These are phyloP conservation scores for Spodoptera exigua DNA, from an alignment of 2,888 invertebrate species.

Conservation along the genomic window DNA sequence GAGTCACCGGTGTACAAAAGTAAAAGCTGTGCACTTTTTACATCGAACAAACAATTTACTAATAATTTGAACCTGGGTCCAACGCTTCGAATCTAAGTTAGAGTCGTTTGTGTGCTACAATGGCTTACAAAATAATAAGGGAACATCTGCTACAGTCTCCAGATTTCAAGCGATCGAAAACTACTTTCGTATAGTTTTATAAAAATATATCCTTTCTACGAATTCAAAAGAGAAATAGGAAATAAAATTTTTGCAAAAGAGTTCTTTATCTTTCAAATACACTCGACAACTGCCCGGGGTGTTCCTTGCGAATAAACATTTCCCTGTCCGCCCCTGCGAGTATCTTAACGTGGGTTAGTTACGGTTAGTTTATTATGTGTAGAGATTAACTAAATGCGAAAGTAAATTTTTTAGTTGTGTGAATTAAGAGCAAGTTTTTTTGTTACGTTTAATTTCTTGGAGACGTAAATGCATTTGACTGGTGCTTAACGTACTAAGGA, in stretches of 20 bases:
- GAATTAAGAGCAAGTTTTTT: background rate
- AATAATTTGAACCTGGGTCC: too few relatives aligned
- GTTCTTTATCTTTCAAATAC: conserved; percentile 54
- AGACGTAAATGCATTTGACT: too few relatives aligned
- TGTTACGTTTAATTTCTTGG: background rate
- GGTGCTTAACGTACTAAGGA: too few relatives aligned
- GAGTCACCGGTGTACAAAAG: too few relatives aligned
- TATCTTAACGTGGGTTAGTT: conserved; percentile 16
- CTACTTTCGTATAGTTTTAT: conserved; percentile 5
- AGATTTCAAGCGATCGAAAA: conserved; percentile 27
- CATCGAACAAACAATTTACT: too few relatives aligned
- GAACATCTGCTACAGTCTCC: conserved; percentile 3
- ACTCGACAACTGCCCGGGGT: conserved; percentile 40
- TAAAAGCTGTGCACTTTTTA: too few relatives aligned
- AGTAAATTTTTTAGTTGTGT: conserved; percentile 5
- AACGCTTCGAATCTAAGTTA: too few relatives aligned
- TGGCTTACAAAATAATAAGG: too few relatives aligned
- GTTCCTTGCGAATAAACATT: conserved; percentile 47
- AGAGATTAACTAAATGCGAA: conserved; percentile 29
- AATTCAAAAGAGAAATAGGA: conserved; percentile 25
- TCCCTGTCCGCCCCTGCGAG: conserved; percentile 20
- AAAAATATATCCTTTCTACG: conserved; percentile 14
- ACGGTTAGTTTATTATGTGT: conserved; percentile 24
- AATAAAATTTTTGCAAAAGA: conserved; percentile 30
- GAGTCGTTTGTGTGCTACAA: too few relatives aligned